Base-by-base conservation (phyloP, 2,888 invertebrate genomes). In the Papilio elwesi region DNA sequence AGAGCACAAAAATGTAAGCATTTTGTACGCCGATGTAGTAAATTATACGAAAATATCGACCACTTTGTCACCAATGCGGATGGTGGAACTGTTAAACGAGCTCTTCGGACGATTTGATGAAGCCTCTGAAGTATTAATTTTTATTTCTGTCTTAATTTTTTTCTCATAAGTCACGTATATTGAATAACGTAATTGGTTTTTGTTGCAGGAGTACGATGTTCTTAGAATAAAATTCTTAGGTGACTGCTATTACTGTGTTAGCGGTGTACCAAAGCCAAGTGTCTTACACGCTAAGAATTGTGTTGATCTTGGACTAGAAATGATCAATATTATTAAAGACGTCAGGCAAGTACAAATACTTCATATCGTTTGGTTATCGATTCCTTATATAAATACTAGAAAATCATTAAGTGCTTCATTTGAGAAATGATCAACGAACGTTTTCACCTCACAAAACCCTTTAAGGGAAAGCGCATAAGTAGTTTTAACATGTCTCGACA, bases 221-320 rank as follows among this genome's bases (percentile, higher is more conserved):
- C 92, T 98, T 70, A 93, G 98, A 69, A 98, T 98, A 70, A 98
- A 98, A 86, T 98, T 98, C 82, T 94, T 98, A 75, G 98, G 98
- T 0, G 98, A 98, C 82, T 98, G 98, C 83, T 98, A 98, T 86
- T 98, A 98, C 86, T 98, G 98, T 82, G 98, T 98, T 3, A 97
- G 97, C 53, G 98, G 98, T 0, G 95, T 98, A 68, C 98, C 98
- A 0, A 95, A 96, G 65, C 96, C 96, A 0, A 96, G 95, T 75
- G 93, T 95, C 0, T 95, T 96, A 73, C 98, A 98, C 83, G 98
- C 98, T 0, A 97, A 97, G 83, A 98, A 97, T 85, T 98, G 98
- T 85, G 97, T 98, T 0, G 96, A 97, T 78, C 94, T 98, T 75
- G 98, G 98, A 0, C 90, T 98, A n/a, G 96, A 97, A 81, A 98